Evolutionary conservation across 37 sponge, comb jelly and placozoan species (phyloP), one percentile per base, ranked within the genome.

Genomic region (Ianthella basta): DNA sequence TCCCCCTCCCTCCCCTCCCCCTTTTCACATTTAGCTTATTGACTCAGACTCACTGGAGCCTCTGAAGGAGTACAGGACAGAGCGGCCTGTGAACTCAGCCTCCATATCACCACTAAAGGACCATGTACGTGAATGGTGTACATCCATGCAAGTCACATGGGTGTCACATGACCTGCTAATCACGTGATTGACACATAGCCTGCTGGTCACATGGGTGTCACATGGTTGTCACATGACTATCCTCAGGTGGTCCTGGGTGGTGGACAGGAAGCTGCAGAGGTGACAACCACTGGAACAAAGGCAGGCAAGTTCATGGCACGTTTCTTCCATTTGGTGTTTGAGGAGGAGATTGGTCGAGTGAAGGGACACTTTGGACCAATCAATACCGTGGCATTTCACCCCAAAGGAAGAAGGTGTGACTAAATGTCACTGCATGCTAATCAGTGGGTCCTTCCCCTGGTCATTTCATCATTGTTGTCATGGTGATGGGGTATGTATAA

Each of bases 281-380:
- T 99, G 57, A 99, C 99, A 60, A 94, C 94, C 12, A 97, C 99
- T 0, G 84, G 86, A 60, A 88, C 97, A 16, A 92, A 93, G 79
- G 91, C 93, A 20, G 99, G 99, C 29, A 99, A 99, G 65, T 99
- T 99, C 81, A 94, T 97, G 44, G 99, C 99, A 36, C 57, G 97
- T 23, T 97, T 99, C 87, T 99, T 93, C 83, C 99, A 99, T 41
- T 80, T 99, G 39, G 85, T 99, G 55, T 95, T 93, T 64, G 96
- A 97, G 86, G 97, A 99, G 84, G 99, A 99, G 84, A 99, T 99
- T 30, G 99, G 99, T 14, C 65, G 99, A 59, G 99, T 99, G 29
- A 99, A 99, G 82, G 99, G 99, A 78, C 99, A 99, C 59, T 99
- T 99, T 88, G 99, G 99, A 33, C 99, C 99, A n/a, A 99, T 99